Percentiles rank a stretch among this genome's conserved stretches.
These are phyloP conservation scores for Tryphoninae sp. DNA, from an alignment of 2,888 invertebrate species.

Conservation along the genomic window DNA sequence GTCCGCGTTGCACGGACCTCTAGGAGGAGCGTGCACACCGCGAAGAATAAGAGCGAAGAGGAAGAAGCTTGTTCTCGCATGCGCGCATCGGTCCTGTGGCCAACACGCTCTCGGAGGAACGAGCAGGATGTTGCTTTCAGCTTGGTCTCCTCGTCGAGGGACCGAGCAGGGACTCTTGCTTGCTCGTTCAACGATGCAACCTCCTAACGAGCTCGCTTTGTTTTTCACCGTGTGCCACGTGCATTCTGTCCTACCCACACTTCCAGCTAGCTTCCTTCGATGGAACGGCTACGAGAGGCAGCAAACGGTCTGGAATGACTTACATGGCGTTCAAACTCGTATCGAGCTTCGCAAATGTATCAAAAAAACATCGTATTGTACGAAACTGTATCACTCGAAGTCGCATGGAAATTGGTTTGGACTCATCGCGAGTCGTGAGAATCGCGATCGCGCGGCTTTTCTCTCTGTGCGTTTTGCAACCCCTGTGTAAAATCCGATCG, in stretches of 20 bases:
- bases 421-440: conserved; percentile 55
- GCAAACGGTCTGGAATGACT: conserved; percentile 64
- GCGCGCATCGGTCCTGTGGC: conserved; percentile 7
- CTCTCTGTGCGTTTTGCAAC: conserved; percentile 13
- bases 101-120: conserved; percentile 28
- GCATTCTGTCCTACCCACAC: conserved; percentile 52
- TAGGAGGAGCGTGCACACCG: conserved; percentile 24
- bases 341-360: conserved; percentile 29
- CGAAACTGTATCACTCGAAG: conserved; percentile 30
- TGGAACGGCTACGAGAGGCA: conserved; percentile 2
- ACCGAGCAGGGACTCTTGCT: conserved; percentile 62
- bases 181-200: conserved; percentile 77
- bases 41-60: conserved; percentile 22
- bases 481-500: conserved; percentile 14
- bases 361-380: conserved; percentile 41
- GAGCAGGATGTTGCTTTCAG: conserved; percentile 62
- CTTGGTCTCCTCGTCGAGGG: conserved; percentile 46
- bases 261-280: conserved; percentile 33
- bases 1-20: not conserved
- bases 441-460: conserved; percentile 53
- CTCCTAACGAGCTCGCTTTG: conserved; percentile 81
- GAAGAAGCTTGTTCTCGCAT: conserved; percentile 45
- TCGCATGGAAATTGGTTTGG: conserved; percentile 59
- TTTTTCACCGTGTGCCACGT: conserved; percentile 77
- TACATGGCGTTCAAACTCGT: conserved; percentile 73